Evolutionary conservation across 2,797 vertebrate genomes (phyloP), one percentile per base, ranked within the genome.

Genomic region (Anguilla anguilla): DNA sequence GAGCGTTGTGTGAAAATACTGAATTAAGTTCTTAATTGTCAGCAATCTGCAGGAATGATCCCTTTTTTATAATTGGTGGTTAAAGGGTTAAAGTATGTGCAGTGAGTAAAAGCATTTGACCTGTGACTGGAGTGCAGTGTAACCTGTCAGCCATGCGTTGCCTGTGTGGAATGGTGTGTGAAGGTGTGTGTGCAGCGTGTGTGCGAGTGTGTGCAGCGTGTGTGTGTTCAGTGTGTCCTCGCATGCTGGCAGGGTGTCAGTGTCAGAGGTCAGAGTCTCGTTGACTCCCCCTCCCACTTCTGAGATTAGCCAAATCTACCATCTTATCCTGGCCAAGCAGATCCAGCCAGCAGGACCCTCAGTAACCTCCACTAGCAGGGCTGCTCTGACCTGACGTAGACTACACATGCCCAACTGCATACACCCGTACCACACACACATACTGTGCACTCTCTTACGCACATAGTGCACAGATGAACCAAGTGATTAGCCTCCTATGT

Each of bases 261-360:
- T 69, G 6, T 92, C 90, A 69, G 83, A 83, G 67, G 84, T 92
- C 90, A 87, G 55, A 49, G 92, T 81, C 87, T 88, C 79, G 83
- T 89, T 94, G 90, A 92, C 91, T 89, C 89, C 89, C 85, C 87
- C 88, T 89, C 89, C 88, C 57, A 0, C 85, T 89, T 89, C 83
- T 92, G 92, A 94, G 91, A 93, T 95, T 94, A 94, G 90, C 89
- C 88, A 92, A 93, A 94, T 94, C 92, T 89, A 88, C 84, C 87
- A 90, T 87, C 22, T 94, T 93, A 95, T 94, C 91, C 61, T 5
- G 72, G 53, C 85, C 87, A n/a, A 85, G 84, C 86, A 92, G 79
- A 85, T 89, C 91, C 83, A 85, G 51, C 17, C 85, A 88, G 57
- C 69, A 85, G 84, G 88, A 83, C 92, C 92, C 90, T 92, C 69